Conservation (phyloP, 30 jellyfish, hydroid and myxozoan genomes). For the Hydra vulgaris region DNA sequence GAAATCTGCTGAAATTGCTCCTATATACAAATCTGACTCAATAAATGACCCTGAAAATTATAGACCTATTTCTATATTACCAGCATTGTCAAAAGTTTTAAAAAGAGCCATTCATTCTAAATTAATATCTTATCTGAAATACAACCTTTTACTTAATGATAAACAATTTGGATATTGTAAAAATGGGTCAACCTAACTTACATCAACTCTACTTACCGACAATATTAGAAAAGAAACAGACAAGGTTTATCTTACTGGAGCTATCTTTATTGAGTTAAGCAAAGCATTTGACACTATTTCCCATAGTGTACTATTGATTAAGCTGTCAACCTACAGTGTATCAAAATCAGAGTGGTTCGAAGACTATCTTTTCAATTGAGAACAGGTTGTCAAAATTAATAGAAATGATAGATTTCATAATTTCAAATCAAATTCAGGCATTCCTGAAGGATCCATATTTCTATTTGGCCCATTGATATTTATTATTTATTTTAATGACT, state of each 20-base stretch:
- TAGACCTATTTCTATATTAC: conserved; percentile 42
- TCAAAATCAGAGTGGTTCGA: conserved; percentile 1
- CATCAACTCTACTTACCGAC: conserved; percentile 38
- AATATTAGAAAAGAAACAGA: conserved; percentile 22
- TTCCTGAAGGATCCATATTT: too few relatives aligned
- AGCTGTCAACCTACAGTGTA: conserved; percentile 35
- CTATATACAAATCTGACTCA: conserved; percentile 40
- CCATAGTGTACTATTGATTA: conserved; percentile 34
- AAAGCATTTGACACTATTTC: conserved; percentile 55
- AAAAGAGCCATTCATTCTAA: conserved; percentile 29
- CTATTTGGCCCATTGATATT: too few relatives aligned
- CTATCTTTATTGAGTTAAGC: conserved; percentile 37
- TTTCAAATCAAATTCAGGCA: too few relatives aligned
- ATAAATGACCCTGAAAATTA: conserved; percentile 28
- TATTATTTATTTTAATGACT: too few relatives aligned
- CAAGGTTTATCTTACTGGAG: conserved; percentile 40
- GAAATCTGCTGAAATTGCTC: conserved; percentile 34
- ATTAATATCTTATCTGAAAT: conserved; percentile 16
- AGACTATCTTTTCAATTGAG: background rate
- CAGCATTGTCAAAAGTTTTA: conserved; percentile 26
- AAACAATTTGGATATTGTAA: conserved; percentile 42
- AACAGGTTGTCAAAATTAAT: too few relatives aligned
- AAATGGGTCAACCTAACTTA: conserved; percentile 30
- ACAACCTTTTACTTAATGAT: conserved; percentile 30
- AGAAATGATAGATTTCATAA: too few relatives aligned